Evolutionary conservation across 2,113 vertebrate genomes (phyloP).

Genomic region (Terrapene triunguis): DNA sequence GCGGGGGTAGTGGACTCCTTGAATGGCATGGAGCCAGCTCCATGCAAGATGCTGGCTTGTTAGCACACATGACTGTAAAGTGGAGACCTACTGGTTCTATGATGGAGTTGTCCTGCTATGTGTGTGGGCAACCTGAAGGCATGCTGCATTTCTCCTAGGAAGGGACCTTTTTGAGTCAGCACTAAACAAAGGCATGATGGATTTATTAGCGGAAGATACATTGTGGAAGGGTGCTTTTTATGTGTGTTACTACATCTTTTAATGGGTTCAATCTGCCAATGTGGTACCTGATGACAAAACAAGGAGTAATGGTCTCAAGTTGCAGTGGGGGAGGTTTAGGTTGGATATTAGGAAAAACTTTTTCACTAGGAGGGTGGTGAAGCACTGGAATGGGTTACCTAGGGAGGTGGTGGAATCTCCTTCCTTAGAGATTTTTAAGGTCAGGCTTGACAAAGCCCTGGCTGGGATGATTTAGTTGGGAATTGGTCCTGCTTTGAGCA

Average conservation of each 20-base stretch:
- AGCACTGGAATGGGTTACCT: too few species aligned
- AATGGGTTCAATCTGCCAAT: fast-evolving
- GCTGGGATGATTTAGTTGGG: too few species aligned
- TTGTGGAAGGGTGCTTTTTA: not conserved
- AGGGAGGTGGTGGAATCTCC: too few species aligned
- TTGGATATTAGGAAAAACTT: too few species aligned
- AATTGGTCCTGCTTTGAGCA: too few species aligned
- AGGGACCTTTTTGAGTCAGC: not conserved
- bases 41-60: not conserved
- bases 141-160: not conserved
- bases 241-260: fast-evolving
- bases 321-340: too few species aligned
- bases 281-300: too few species aligned
- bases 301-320: too few species aligned
- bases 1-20: not conserved
- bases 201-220: not conserved
- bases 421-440: too few species aligned
- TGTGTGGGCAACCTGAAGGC: not conserved
- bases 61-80: not conserved
- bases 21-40: not conserved
- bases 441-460: too few species aligned
- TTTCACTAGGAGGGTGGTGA: too few species aligned
- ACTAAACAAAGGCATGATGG: not conserved
- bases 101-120: not conserved
- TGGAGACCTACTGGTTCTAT: not conserved